Percentiles rank a stretch among this genome's conserved stretches.
These are phyloP conservation scores for Antechinus stuartii DNA, from an alignment of 2,113 vertebrate genomes.

Conservation along the genomic window DNA sequence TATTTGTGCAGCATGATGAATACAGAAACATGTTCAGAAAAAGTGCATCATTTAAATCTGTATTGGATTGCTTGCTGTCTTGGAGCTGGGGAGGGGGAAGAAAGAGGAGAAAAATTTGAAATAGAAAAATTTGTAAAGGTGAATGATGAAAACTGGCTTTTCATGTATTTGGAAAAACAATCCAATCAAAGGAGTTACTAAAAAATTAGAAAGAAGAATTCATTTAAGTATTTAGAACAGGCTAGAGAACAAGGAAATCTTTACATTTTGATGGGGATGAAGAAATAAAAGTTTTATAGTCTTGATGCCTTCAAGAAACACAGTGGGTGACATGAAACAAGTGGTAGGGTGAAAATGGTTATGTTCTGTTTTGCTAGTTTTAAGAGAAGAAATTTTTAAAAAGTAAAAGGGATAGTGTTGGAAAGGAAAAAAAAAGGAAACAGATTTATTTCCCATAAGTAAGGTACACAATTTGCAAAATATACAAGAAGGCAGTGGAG, in stretches of 20 bases:
- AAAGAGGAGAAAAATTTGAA: no score
- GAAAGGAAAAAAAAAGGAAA: not conserved
- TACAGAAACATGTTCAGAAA: no score
- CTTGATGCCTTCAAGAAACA: not conserved
- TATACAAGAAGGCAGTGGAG: not conserved
- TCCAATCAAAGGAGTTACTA: not conserved
- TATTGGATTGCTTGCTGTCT: no score
- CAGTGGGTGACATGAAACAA: not conserved
- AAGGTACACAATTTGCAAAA: not conserved
- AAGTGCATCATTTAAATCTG: no score
- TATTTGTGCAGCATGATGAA: no score
- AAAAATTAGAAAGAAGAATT: not conserved
- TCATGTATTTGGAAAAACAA: no score
- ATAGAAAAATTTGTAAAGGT: no score
- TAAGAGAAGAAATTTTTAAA: not conserved
- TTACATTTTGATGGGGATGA: not conserved
- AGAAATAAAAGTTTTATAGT: not conserved
- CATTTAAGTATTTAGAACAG: not conserved
- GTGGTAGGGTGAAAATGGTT: not conserved
- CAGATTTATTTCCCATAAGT: not conserved
- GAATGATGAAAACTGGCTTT: no score
- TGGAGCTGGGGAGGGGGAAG: no score
- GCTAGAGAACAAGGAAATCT: not conserved
- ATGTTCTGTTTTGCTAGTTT: not conserved
- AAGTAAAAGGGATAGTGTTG: not conserved